A percentile compares a stretch with the other conserved stretches of the same genome.
These are phyloP conservation scores for Danio tinwini DNA, from an alignment of 2,797 vertebrate genomes.

Conservation along the genomic window DNA sequence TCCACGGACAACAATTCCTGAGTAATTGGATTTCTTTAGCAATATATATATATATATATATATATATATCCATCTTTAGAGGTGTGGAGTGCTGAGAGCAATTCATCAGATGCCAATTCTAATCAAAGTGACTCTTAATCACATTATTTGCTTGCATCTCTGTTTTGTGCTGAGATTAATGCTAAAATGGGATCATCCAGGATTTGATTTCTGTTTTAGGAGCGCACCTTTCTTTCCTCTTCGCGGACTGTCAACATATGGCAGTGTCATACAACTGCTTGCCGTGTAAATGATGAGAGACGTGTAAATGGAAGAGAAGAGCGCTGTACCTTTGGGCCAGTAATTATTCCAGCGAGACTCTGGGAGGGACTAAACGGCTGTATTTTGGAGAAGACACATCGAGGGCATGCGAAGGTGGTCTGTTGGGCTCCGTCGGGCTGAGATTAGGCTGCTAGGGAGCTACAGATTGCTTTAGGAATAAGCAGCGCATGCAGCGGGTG, in stretches of 20 bases:
- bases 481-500: neutral
- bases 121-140: constrained; percentile 64
- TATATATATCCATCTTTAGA: constrained; percentile 51
- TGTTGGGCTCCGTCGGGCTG: constrained; percentile 24
- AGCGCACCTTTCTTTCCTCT: constrained; percentile 46
- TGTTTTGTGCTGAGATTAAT: constrained; percentile 61
- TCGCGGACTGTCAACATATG: constrained; percentile 54
- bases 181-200: constrained; percentile 62
- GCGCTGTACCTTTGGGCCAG: constrained; percentile 28
- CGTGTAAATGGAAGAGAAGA: constrained; percentile 30
- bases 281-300: constrained; percentile 33
- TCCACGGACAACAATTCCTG: constrained; percentile 42
- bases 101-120: constrained; percentile 60
- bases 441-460: constrained; percentile 40
- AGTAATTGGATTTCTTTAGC: constrained; percentile 57
- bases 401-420: constrained; percentile 38
- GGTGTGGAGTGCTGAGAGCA: constrained; percentile 53
- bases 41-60: constrained; percentile 42
- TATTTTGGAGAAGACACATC: constrained; percentile 30
- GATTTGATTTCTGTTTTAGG: constrained; percentile 62
- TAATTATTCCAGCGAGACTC: constrained; percentile 40
- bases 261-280: constrained; percentile 43
- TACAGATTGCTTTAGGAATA: constrained; percentile 46
- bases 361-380: constrained; percentile 21
- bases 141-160: constrained; percentile 62